Evolutionary conservation across 1,140 invertebrate species (phyloP).

Genomic region (Tyrophagus putrescentiae): DNA sequence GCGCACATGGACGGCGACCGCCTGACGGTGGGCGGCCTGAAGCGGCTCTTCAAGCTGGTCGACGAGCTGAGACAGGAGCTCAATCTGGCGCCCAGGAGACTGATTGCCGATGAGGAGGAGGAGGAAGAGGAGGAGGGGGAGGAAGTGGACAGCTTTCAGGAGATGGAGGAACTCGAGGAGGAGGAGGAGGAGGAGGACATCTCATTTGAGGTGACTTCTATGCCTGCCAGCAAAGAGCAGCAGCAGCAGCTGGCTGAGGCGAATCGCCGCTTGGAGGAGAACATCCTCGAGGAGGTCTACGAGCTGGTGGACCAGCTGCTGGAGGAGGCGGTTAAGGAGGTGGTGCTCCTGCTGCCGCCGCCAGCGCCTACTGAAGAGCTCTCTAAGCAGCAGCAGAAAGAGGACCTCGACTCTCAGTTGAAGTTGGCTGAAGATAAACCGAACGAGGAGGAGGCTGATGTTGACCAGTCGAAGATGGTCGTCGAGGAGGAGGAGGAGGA

Average conservation of each 20-base stretch:
- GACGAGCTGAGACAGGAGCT: background rate
- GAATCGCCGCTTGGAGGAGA: too few relatives aligned
- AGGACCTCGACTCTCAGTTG: too few relatives aligned
- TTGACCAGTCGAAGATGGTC: background rate
- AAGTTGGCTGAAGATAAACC: background rate
- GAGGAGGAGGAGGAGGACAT: too few relatives aligned
- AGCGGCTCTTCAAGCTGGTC: conserved; percentile 2
- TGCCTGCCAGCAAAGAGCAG: too few relatives aligned
- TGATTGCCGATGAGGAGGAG: too few relatives aligned
- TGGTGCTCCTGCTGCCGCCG: too few relatives aligned
- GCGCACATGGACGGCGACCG: background rate
- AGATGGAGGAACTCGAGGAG: too few relatives aligned
- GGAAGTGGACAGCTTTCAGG: too few relatives aligned
- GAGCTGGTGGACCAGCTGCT: background rate
- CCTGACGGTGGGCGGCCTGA: background rate
- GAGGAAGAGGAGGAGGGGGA: too few relatives aligned
- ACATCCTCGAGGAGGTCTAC: background rate
- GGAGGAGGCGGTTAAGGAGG: background rate
- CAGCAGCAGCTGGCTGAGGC: too few relatives aligned
- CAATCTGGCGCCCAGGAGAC: background rate
- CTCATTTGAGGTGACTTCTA: too few relatives aligned
- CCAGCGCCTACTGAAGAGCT: background rate
- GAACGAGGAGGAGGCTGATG: background rate
- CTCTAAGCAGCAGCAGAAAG: background rate
- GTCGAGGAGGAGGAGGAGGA: background rate